A percentile compares a stretch with the other conserved stretches of the same genome.
phyloP scores from a whole-genome alignment of 92 coral and sea anemone genomes.

The Porites evermanni region DNA sequence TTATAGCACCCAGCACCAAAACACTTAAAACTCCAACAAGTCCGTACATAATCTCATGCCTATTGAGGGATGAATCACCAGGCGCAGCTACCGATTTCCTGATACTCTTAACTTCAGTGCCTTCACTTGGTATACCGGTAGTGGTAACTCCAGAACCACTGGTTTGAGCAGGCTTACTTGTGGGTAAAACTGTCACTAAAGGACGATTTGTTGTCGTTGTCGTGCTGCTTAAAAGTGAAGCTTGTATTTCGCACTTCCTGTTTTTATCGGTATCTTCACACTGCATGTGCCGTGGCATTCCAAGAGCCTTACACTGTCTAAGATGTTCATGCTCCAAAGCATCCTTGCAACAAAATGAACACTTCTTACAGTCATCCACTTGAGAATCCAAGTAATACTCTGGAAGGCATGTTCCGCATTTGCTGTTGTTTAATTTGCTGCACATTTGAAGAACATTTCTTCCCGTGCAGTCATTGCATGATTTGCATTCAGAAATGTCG shows the following conservation, averaged over 20 bases:
- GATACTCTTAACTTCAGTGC: no score
- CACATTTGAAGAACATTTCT: not conserved
- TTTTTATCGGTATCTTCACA: not conserved
- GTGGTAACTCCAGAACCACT: no score
- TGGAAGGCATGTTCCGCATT: conserved; percentile 15
- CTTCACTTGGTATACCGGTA: no score
- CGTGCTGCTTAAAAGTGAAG: not conserved
- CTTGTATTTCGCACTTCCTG: not conserved
- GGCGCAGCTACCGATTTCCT: no score
- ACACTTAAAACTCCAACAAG: no score
- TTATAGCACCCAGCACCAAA: no score
- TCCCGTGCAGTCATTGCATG: conserved; percentile 1
- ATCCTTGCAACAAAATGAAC: not conserved
- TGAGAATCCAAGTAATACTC: not conserved
- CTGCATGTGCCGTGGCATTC: not conserved
- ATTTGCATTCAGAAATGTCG: not conserved
- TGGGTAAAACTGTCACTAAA: no score
- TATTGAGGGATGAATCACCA: no score
- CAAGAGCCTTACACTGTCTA: not conserved
- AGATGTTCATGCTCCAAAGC: not conserved
- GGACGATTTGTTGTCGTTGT: not conserved
- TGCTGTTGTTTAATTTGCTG: not conserved
- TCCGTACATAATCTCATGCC: no score
- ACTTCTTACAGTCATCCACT: not conserved
- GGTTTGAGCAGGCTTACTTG: no score